Base-by-base conservation (phyloP, 2,888 invertebrate genomes). In the Laspeyria flexula region DNA sequence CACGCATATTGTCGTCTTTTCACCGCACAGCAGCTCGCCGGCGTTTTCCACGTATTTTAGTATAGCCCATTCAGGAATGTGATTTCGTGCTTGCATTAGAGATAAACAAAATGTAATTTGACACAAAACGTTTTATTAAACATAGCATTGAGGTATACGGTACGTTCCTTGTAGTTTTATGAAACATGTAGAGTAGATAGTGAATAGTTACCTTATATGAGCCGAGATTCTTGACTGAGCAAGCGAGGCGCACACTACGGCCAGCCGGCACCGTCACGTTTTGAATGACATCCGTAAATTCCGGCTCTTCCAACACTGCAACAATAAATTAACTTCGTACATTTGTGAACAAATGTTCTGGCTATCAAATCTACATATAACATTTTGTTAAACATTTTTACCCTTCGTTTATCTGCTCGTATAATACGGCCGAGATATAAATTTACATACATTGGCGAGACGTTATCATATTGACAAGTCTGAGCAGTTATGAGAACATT, bases 231-330 rank as follows among this genome's bases (percentile, higher is more conserved):
- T 97, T 97, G 72, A 98, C 98, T 29, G 97, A 96, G 89, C 98
- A 98, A 46, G 97, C 96, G 73, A 98, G 94, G 79, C 96, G 96
- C 74, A 97, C 96, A 85, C 95, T 97, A 69, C 97, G 94, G 63
- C 98, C 98, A 55, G 97, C 97, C 55, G 97, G 96, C 64, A 97
- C 97, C 44, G 97, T 98, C 73, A 97, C 96, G 90, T 98, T 98
- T 84, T 97, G 96, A 77, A 98, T 97, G 75, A 96, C 95, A 85
- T 97, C 97, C 54, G 96, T 95, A 88, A 98, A 98, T 86, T 97
- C 97, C 1, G 98, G 98, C 89, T 97, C 97, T 76, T 96, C 96
- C 63, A 94, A 94, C 67, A 96, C 95, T 96, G 94, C 57, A 95
- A 95, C 85, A 91, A 91, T 76, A 79, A 46, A 51, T 40, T 45